Evolutionary conservation across 2,888 invertebrate genomes (phyloP), one percentile per base, ranked within the genome.

Genomic region (Ceramica pisi): DNA sequence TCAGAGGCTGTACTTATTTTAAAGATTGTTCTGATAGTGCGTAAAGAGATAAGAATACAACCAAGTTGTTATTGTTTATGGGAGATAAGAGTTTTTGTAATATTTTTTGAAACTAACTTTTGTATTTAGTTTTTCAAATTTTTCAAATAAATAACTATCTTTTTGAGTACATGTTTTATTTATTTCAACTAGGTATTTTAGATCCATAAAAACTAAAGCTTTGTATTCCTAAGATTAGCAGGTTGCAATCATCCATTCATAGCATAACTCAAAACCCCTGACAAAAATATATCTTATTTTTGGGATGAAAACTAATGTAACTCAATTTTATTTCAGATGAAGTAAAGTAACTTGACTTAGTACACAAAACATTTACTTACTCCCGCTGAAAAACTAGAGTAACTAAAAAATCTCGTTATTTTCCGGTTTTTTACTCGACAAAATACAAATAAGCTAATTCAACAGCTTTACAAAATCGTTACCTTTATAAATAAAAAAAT

Each of bases 11-110:
- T 44, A 59, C 59, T 59, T 59, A 16, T 59, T 59, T 23, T 38
- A 38, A 38, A 57, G 26, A 44, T 44, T 44, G 3, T 59, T 59
- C 59, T 59, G 41, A 59, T 44, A 59, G 41, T 59, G 59, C 59
- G 23, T 23, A 60, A 60, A 44, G 44, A 60, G 19, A 60, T 44
- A 44, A 44, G 44, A 44, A 60, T 35, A 60, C 23, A 41, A 21
- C 1, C 19, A 57, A 57, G 12, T 60, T 44, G 44, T 60, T 0
- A 1, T 46, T 60, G 1, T 60, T 60, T 60, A 60, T 60, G 44
- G 56, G 44, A 60, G 60, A 60, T 60, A 44, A 60, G 2, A 44
- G 12, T 44, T 60, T 60, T 60, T 26, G 23, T 48, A 7, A 48
- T 48, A 48, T 48, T n/a, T 48, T 48, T n/a, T n/a, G n/a, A 48